These are phyloP conservation scores for Corella eumyota DNA, from an alignment of 23 tunicate species.

Conservation along the genomic window DNA sequence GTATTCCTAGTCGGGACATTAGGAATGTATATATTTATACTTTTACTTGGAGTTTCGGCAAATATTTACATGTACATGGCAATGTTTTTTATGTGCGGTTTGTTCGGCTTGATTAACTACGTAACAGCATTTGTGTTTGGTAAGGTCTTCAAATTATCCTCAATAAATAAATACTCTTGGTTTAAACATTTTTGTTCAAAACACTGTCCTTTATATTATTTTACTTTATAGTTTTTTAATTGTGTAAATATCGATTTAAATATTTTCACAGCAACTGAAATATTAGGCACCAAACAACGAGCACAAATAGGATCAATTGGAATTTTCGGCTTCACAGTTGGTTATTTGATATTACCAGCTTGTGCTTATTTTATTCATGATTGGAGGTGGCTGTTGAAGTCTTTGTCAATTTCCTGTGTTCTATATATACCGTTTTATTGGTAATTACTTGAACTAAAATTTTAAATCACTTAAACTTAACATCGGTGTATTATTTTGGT, in stretches of 20 bases:
- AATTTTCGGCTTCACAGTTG: neutral
- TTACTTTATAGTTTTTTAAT: too few species aligned
- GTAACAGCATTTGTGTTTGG: neutral
- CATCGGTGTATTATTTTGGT: too few species aligned
- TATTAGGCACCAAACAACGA: neutral
- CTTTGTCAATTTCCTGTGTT: too few species aligned
- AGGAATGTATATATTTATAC: neutral
- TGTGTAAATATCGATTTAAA: too few species aligned
- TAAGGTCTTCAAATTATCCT: neutral
- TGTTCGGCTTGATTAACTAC: neutral
- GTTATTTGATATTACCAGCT: neutral
- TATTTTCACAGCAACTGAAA: slow-evolving; percentile 1
- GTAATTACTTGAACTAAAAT: too few species aligned
- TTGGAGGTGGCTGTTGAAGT: neutral
- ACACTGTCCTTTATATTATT: too few species aligned
- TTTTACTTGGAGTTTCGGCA: neutral
- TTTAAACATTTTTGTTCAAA: too few species aligned
- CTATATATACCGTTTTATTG: too few species aligned
- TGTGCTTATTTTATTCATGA: neutral
- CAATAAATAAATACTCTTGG: neutral
- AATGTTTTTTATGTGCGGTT: neutral
- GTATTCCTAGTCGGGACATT: neutral
- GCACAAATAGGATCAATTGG: neutral
- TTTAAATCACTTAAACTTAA: too few species aligned
- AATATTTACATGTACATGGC: slow-evolving; percentile 2